Base-by-base conservation (phyloP, 2,797 vertebrate species). In the Tolypeutes matacus region DNA sequence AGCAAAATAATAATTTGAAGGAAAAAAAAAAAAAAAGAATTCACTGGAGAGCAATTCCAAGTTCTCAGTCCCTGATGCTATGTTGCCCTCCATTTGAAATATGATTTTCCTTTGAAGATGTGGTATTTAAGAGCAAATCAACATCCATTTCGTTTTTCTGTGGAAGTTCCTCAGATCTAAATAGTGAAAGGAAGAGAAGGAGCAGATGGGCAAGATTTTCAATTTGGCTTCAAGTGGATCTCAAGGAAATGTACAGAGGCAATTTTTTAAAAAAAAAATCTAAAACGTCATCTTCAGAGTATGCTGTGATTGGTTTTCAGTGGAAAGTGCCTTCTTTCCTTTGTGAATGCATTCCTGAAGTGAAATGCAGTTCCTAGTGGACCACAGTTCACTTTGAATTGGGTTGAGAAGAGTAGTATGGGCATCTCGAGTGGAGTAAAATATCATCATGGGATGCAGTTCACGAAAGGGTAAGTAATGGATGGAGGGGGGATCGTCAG, bases 201-300 rank as follows among this genome's bases (percentile, higher is more conserved):
- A 84, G 76, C 90, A 96, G 91, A 73, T 72, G 86, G 67, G 42
- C 4, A 36, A 23, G 1, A 13, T 82, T 86, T 94, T 77, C 81
- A 51, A 42, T 80, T 46, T 91, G 49, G 15, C 23, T 36, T 93
- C 64, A 82, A 89, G 86, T 89, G 65, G 85, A 39, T 60, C 81
- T 95, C n/a, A 46, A 64, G 67, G 46, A 82, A 72, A 76, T n/a
- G 27, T 17, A 20, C 17, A 56, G 36, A 73, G 42, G 64, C 58
- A 56, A 21, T 60, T 9, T 56, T 56, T 56, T n/a, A n/a, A 15
- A 27, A 56, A 85, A 46, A 62, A 49, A 67, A 3, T 39, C 20
- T 39, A 8, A 89, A 51, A 94, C 56, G 70, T 12, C 70, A 29
- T 75, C 49, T 60, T 31, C 1, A 4, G 70, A 46, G 31, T 0